These are phyloP conservation scores for Drosophila insularis DNA, from an alignment of 1,140 invertebrate species.

Conservation along the genomic window DNA sequence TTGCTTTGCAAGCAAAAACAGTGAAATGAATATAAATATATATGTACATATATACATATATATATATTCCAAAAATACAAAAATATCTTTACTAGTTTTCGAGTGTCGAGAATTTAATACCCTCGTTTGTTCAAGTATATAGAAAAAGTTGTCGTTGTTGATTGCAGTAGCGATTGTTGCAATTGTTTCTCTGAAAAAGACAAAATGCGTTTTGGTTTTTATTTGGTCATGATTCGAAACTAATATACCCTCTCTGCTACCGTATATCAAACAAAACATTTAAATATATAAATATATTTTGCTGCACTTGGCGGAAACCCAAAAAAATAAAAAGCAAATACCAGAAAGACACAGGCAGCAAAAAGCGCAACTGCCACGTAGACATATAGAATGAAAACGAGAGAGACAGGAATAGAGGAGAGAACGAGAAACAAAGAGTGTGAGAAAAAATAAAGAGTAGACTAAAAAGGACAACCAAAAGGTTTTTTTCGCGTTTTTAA, in stretches of 20 bases:
- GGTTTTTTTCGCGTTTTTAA: constrained; percentile 32
- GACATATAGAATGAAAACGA: not conserved
- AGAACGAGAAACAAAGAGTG: no score
- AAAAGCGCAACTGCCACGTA: not conserved
- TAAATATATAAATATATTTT: constrained; percentile 3
- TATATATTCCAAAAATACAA: not conserved
- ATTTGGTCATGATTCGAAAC: no score
- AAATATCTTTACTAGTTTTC: not conserved
- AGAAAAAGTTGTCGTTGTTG: no score
- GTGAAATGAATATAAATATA: constrained; percentile 27
- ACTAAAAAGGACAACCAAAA: constrained; percentile 20
- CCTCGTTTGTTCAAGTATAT: not conserved
- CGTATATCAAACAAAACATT: not conserved
- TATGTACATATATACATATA: not conserved
- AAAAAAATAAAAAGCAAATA: not conserved
- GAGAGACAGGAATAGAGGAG: not conserved
- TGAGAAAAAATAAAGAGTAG: no score
- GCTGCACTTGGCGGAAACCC: not conserved
- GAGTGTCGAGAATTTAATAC: not conserved
- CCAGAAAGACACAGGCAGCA: not conserved
- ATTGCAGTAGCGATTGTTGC: no score
- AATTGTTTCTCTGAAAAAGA: no score
- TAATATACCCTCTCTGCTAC: not conserved
- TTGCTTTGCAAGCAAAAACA: constrained; percentile 56
- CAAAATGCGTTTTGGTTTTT: no score